Evolutionary conservation across 2,888 invertebrate genomes (phyloP), one percentile per base, ranked within the genome.

Genomic region (Gerris lacustris): DNA sequence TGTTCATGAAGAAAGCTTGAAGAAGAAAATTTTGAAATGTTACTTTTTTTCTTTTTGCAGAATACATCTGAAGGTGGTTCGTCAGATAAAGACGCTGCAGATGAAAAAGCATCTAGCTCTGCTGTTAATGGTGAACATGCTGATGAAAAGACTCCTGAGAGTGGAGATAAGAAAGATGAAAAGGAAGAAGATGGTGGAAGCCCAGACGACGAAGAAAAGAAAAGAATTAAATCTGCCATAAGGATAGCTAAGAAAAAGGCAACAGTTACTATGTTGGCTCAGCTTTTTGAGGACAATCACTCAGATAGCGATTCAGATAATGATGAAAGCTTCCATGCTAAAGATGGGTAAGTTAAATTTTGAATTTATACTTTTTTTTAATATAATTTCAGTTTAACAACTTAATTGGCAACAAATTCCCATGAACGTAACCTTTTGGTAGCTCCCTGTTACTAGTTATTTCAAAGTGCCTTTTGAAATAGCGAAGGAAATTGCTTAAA

Each of bases 61-160:
- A 15, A 55, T 2, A 4, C 55, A 55, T 55, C 55, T 11, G 68
- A 67, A 15, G 71, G 71, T 44, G 77, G 78, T 1, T 76, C 76
- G 44, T 76, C 76, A 7, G 77, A 79, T 66, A 80, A 80, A 18
- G 79, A 79, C 1, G 78, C 77, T 67, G 75, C 71, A 67, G 73
- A 69, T 78, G 86, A 87, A 74, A 86, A 87, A 73, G 87, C 87
- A 75, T 85, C 86, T 76, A 87, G 84, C 2, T 88, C 87, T 73
- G 87, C 63, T 45, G 69, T 63, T 1, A 68, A 55, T 62, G 62
- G 70, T 45, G 47, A 66, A n/a, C 68, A 71, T 63, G 71, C 69
- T 55, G 72, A 71, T 67, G 71, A 64, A 11, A 45, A 67, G 43
- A 6, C 55, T 67, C 17, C 67, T 47, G 17, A 64, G 55, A 71